These are phyloP conservation scores for Kryphioiulus occultus DNA, from an alignment of 2,888 invertebrate genomes.

Conservation along the genomic window DNA sequence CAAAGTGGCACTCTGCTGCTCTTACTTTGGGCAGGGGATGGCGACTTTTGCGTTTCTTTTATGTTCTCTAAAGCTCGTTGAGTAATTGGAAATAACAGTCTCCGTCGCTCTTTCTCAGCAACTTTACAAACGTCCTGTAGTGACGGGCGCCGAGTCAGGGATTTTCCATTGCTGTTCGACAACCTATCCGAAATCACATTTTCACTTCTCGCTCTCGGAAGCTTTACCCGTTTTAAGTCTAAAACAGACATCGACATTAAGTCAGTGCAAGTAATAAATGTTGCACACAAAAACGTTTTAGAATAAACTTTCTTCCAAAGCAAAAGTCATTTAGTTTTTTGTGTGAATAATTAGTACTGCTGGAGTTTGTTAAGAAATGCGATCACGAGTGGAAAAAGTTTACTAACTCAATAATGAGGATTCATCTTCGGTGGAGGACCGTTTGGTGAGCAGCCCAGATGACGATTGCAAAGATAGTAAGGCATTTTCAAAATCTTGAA, in stretches of 20 bases:
- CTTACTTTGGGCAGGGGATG: neutral
- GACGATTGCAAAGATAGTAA: neutral
- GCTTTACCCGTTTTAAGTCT: neutral
- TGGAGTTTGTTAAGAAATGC: no score
- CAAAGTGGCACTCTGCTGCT: neutral
- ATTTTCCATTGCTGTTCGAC: neutral
- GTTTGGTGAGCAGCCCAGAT: neutral
- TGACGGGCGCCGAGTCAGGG: constrained; percentile 59
- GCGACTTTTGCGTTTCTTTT: neutral
- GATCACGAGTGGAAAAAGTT: neutral
- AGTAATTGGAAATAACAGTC: neutral
- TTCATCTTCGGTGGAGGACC: neutral
- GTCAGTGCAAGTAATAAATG: neutral
- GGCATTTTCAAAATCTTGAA: neutral
- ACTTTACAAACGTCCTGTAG: constrained; percentile 62
- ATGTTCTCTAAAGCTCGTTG: neutral
- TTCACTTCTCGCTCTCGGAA: constrained; percentile 17
- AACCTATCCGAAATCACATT: neutral
- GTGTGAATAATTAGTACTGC: no score
- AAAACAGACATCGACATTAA: neutral
- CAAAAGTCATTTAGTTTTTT: no score
- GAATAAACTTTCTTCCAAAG: no score
- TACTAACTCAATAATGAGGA: neutral
- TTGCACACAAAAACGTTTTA: no score
- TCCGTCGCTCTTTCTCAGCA: constrained; percentile 61